Conservation (phyloP, 2,888 invertebrate species). For the Caenorhabditis sp. region DNA sequence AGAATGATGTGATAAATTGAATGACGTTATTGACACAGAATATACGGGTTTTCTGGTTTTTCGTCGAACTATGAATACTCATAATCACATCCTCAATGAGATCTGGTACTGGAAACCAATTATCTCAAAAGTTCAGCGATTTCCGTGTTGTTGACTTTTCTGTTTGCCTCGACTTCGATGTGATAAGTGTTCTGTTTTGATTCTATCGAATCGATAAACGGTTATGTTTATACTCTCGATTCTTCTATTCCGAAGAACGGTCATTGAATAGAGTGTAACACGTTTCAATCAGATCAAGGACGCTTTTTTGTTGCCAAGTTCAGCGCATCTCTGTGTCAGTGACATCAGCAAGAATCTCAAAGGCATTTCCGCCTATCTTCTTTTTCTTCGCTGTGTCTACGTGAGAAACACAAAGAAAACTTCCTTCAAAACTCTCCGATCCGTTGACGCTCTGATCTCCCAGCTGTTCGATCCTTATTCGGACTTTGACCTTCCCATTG, state of each 20-base stretch:
- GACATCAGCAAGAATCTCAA: constrained; percentile 40
- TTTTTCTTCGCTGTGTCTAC: constrained; percentile 33
- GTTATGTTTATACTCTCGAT: not conserved
- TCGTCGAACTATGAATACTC: constrained; percentile 15
- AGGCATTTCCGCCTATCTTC: constrained; percentile 19
- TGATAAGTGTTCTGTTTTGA: constrained; percentile 50
- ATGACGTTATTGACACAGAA: constrained; percentile 36
- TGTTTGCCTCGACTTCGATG: not conserved
- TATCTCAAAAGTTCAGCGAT: not conserved
- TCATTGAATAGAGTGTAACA: constrained; percentile 11
- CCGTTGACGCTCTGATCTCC: constrained; percentile 9
- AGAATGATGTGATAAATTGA: constrained; percentile 36
- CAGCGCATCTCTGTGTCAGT: constrained; percentile 19
- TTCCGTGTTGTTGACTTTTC: constrained; percentile 16
- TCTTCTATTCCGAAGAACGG: not conserved
- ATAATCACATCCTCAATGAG: not conserved
- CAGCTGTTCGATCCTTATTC: constrained; percentile 40
- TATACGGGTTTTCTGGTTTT: constrained; percentile 47
- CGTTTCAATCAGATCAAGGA: constrained; percentile 42
- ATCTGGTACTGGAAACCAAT: not conserved
- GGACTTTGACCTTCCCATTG: constrained; percentile 51
- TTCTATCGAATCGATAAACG: constrained; percentile 13
- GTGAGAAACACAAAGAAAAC: constrained; percentile 44
- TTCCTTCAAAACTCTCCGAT: constrained; percentile 21
- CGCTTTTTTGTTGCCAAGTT: constrained; percentile 20